Percentiles rank a stretch among this genome's conserved stretches.
Conservation (phyloP, 1,140 invertebrate species). For the Mercenaria mercenaria region DNA sequence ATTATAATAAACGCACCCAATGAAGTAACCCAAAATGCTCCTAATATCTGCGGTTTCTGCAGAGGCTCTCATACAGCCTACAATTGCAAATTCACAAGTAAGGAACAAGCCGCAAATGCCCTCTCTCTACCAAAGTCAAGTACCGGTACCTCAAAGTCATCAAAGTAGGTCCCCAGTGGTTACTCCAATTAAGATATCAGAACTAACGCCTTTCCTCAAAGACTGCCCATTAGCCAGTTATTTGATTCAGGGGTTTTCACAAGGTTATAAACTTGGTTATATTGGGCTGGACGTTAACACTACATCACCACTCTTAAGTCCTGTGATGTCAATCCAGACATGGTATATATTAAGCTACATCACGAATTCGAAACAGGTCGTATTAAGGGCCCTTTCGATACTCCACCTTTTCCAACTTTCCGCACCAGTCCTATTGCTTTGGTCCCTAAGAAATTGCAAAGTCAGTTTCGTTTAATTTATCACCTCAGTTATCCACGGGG, state of each 20-base stretch:
- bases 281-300: background rate
- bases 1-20: background rate
- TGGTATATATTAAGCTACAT: background rate
- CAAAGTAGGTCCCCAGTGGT: background rate
- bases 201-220: background rate
- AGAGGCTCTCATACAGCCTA: background rate
- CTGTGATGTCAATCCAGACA: background rate
- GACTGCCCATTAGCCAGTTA: background rate
- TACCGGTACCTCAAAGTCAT: too few species aligned
- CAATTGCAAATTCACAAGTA: background rate
- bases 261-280: slow-evolving; percentile 12
- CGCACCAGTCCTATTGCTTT: slow-evolving; percentile 33
- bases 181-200: background rate
- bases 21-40: background rate
- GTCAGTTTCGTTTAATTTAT: slow-evolving; percentile 41
- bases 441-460: slow-evolving; percentile 35
- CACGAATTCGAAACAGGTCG: slow-evolving; percentile 2
- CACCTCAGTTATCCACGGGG: slow-evolving; percentile 29
- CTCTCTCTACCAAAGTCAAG: too few species aligned
- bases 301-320: background rate
- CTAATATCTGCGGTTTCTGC: background rate
- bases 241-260: slow-evolving; percentile 31
- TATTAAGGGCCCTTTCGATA: slow-evolving; percentile 27
- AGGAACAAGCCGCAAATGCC: background rate
- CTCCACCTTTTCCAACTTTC: slow-evolving; percentile 8